Percentiles rank a stretch among this genome's conserved stretches.
phyloP scores from a whole-genome alignment of 30 jellyfish, hydroid and myxozoan genomes.

The Cassiopea xamachana region DNA sequence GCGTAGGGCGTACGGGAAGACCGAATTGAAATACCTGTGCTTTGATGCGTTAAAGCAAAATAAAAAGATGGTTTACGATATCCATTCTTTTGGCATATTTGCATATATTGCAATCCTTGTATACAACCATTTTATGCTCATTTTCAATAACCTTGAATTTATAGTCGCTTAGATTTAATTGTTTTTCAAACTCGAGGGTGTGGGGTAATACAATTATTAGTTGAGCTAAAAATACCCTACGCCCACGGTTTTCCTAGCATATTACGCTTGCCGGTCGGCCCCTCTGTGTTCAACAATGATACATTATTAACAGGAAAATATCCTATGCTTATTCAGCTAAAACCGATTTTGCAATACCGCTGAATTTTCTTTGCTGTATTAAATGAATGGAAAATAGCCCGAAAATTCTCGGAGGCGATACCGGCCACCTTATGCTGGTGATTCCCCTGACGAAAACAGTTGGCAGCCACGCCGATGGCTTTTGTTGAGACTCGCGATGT shows the following conservation, averaged over 20 bases:
- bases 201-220: no score
- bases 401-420: background rate
- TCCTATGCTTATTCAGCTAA: background rate
- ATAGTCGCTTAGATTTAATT: no score
- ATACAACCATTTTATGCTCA: no score
- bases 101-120: no score
- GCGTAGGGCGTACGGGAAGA: no score
- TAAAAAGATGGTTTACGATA: no score
- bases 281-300: background rate
- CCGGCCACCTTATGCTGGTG: conserved; percentile 22
- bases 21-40: no score
- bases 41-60: no score
- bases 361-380: background rate
- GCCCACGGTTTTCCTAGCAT: background rate
- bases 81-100: no score
- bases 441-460: conserved; percentile 74
- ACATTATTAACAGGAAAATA: background rate
- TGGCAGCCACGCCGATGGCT: conserved; percentile 86
- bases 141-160: no score
- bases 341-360: background rate
- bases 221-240: background rate
- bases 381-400: background rate
- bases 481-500: conserved; percentile 82
- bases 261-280: background rate
- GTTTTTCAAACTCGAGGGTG: no score